A percentile compares a stretch with the other conserved stretches of the same genome.
phyloP scores from a whole-genome alignment of 23 tunicate species.

The Clavelina lepadiformis region DNA sequence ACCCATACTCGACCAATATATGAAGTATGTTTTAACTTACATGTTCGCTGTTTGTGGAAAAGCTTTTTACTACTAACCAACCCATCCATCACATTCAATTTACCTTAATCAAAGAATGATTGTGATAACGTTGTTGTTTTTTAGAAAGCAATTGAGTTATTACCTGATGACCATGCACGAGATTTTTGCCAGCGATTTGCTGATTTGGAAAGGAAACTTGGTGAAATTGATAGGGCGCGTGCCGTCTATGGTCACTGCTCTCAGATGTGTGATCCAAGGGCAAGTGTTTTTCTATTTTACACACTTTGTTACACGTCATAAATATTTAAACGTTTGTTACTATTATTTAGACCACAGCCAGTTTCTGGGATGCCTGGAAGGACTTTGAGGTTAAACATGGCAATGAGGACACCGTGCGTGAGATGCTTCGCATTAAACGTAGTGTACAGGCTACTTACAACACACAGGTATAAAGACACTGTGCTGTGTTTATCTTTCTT shows the following conservation, averaged over 20 bases:
- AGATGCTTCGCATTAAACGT: conserved; percentile 90
- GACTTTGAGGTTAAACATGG: conserved; percentile 87
- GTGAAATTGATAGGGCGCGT: conserved; percentile 93
- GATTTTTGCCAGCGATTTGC: conserved; percentile 83
- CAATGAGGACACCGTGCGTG: conserved; percentile 96
- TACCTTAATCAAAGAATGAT: background rate
- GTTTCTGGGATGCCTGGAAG: conserved; percentile 93
- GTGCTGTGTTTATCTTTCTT: background rate
- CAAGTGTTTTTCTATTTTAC: conserved; percentile 15
- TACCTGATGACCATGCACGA: conserved; percentile 67
- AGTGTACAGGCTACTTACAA: conserved; percentile 94
- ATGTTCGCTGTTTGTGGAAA: background rate
- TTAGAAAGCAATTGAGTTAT: conserved; percentile 76
- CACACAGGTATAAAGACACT: conserved; percentile 54
- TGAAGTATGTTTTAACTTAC: conserved; percentile 35
- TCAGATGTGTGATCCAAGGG: conserved; percentile 94
- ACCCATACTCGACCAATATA: conserved; percentile 89
- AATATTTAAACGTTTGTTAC: too few relatives aligned
- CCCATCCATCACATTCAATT: background rate
- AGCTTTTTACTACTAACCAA: background rate
- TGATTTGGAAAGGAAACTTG: conserved; percentile 77
- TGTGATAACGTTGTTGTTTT: background rate
- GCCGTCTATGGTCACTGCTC: conserved; percentile 90
- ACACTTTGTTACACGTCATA: background rate
- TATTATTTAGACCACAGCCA: conserved; percentile 36